Base-by-base conservation (phyloP, 2,113 vertebrate genomes). In the Climacteris rufus region DNA sequence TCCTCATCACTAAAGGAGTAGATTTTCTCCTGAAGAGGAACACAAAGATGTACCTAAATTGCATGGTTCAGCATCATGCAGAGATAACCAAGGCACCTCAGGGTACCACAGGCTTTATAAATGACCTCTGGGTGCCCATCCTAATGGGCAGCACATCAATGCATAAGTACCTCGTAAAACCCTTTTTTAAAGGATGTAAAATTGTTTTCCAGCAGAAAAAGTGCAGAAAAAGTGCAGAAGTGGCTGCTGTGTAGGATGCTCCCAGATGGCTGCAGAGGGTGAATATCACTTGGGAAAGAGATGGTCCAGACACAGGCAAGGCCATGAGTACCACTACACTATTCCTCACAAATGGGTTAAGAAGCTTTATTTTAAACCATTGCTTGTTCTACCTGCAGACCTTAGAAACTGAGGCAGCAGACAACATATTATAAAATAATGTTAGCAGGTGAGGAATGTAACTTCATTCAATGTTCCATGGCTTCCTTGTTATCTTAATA, bases 401-500 rank as follows among this genome's bases (percentile, higher is more conserved):
- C 31, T 53, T 17, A 86, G 49, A 63, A 93, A 28, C 24, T 65
- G 47, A 92, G 42, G 47, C 22, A 90, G 77, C 66, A 88, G 40
- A 44, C 6, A 52, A 30, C 64, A 53, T 61, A 66, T 49, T 52
- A 74, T 52, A 74, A 63, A 86, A 81, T 45, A 57, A 75, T 87
- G 90, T 66, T 74, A 92, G 81, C 28, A 81, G 76, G 60, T 88
- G 31, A 93, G 52, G 83, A 88, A 89, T 13, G 11, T 64, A 68
- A 59, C 64, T 92, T 78, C 28, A 47, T 90, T 90, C 22, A 74
- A 70, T 85, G 24, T 88, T 70, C 47, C 17, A 47, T 4, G 10
- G 35, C 21, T 76, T 86, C 39, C 40, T 74, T 78, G 18, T 90
- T 80, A 57, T 70, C 72, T 88, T 70, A 76, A 30, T 76, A 89